Conservation (phyloP, 2,113 vertebrate species). For the Gadus chalcogrammus region DNA sequence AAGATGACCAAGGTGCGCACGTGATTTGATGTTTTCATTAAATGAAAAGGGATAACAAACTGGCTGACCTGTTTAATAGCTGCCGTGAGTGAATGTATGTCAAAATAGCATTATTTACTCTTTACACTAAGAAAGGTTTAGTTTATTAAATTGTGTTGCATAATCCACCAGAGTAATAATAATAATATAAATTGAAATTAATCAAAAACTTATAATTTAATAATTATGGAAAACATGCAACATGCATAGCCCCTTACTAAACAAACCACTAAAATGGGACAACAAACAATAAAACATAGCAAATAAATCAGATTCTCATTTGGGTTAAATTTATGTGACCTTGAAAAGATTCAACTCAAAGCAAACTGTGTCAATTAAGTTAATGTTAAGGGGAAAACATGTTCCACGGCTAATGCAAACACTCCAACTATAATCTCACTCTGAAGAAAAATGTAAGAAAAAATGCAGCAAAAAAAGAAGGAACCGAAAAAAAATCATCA, state of each 20-base stretch:
- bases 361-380: slow-evolving; percentile 14
- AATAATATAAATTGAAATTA: too few relatives aligned
- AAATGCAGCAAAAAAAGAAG: slow-evolving; percentile 34
- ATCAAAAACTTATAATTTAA: too few relatives aligned
- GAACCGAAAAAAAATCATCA: slow-evolving; percentile 22
- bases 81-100: slow-evolving; percentile 11
- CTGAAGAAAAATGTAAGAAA: slow-evolving; percentile 1
- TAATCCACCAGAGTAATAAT: too few relatives aligned
- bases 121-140: too few relatives aligned
- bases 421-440: slow-evolving; percentile 26
- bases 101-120: too few relatives aligned
- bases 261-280: not conserved
- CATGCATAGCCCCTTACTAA: not conserved
- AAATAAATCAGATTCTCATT: not conserved
- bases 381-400: slow-evolving; percentile 11
- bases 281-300: not conserved
- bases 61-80: slow-evolving; percentile 28
- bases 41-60: slow-evolving; percentile 20
- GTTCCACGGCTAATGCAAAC: slow-evolving; percentile 28
- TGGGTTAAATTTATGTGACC: slow-evolving; percentile 37
- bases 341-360: slow-evolving; percentile 33
- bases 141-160: too few relatives aligned
- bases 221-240: not conserved
- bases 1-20: slow-evolving; percentile 18
- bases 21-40: slow-evolving; percentile 38